These are phyloP conservation scores for Lepidocolaptes lacrymiger DNA, from an alignment of 2,797 vertebrate species.

Conservation along the genomic window DNA sequence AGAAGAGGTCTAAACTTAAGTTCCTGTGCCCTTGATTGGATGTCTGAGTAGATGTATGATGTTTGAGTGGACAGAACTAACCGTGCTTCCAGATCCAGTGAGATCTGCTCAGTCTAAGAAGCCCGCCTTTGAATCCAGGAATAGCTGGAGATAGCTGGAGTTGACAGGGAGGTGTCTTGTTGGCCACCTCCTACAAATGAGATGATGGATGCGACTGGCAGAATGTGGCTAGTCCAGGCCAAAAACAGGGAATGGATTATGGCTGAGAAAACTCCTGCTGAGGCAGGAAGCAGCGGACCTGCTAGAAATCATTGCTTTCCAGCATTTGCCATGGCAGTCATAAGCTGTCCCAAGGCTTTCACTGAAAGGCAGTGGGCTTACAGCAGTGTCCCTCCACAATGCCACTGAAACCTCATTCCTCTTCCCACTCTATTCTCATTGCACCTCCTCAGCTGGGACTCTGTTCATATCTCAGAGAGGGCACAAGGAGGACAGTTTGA, in stretches of 20 bases:
- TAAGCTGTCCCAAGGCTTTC: background rate
- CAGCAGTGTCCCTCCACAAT: fast-evolving
- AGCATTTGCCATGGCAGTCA: background rate
- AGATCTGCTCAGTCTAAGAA: background rate
- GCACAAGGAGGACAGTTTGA: background rate
- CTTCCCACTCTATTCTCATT: background rate
- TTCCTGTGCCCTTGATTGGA: background rate
- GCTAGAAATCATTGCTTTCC: background rate
- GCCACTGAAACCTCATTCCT: background rate
- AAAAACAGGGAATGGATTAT: background rate
- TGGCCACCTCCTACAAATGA: background rate
- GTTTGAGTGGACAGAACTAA: background rate
- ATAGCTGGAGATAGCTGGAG: background rate
- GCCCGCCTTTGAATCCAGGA: background rate
- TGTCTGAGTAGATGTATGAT: background rate
- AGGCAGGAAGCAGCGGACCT: background rate
- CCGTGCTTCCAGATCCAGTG: background rate
- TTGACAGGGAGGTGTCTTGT: background rate
- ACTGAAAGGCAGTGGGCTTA: background rate
- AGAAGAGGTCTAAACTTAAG: background rate
- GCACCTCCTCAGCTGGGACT: background rate
- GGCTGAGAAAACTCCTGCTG: background rate
- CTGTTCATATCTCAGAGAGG: background rate
- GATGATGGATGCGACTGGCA: background rate
- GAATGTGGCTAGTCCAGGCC: background rate